Percentiles rank a stretch among this genome's conserved stretches.
Evolutionary conservation across 35 echinoderm and acorn worm genomes (phyloP).

Genomic region (Amphiura filiformis): DNA sequence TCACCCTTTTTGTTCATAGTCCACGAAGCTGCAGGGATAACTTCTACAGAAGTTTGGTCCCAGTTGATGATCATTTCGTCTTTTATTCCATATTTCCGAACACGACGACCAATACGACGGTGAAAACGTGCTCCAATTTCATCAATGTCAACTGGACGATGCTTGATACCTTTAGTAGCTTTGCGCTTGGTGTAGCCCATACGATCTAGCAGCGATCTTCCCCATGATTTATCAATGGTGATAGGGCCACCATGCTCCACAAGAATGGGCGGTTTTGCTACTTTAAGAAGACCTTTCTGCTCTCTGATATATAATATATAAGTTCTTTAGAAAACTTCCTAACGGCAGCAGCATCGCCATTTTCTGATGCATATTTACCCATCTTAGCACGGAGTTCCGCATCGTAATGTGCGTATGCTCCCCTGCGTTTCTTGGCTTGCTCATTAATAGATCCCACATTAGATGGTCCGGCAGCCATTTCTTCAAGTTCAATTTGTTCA

Average conservation of each 20-base stretch:
- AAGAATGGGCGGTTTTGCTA: not conserved
- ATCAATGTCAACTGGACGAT: not conserved
- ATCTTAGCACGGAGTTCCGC: not conserved
- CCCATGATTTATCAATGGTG: not conserved
- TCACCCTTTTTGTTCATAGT: conserved; percentile 1
- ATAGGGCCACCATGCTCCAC: not conserved
- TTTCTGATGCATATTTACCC: not conserved
- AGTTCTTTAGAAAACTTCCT: not conserved
- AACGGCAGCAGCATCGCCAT: not conserved
- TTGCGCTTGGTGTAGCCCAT: not conserved
- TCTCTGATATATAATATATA: no score
- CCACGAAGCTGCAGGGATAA: not conserved
- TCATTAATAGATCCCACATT: not conserved
- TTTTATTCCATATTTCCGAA: conserved; percentile 17
- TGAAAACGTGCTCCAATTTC: not conserved
- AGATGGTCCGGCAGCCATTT: not conserved
- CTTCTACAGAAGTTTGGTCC: conserved; percentile 7
- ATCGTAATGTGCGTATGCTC: not conserved
- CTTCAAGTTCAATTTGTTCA: not conserved
- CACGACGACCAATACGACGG: not conserved
- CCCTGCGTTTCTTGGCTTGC: not conserved
- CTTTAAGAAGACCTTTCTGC: not conserved
- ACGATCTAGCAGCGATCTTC: not conserved
- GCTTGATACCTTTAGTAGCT: not conserved
- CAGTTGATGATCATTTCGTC: not conserved